Evolutionary conservation across 2,797 vertebrate genomes (phyloP).

Genomic region (Spea hammondii): DNA sequence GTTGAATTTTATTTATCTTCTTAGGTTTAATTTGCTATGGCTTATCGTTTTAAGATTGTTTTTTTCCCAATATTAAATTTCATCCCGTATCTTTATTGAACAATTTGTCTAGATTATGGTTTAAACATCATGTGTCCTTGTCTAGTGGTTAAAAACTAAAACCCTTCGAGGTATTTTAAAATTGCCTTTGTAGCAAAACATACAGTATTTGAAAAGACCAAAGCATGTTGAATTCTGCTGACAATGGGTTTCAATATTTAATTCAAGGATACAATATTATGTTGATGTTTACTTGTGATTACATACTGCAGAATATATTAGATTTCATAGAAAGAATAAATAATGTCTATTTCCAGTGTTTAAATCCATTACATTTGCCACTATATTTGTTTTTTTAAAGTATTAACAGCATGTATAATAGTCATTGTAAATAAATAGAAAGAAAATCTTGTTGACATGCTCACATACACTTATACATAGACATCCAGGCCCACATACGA

Average conservation of each 20-base stretch:
- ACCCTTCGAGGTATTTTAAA: not conserved
- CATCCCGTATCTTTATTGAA: slow-evolving; percentile 8
- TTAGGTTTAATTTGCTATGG: not conserved
- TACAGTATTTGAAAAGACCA: not conserved
- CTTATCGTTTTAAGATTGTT: not conserved
- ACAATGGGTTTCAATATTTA: slow-evolving; percentile 1
- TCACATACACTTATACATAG: too few relatives aligned
- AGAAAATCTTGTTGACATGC: too few relatives aligned
- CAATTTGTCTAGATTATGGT: slow-evolving; percentile 2
- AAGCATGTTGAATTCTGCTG: not conserved
- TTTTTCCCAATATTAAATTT: not conserved
- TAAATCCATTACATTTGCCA: too few relatives aligned
- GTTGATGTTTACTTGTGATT: not conserved
- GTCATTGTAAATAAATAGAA: too few relatives aligned
- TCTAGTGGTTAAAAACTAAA: not conserved
- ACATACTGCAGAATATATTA: not conserved
- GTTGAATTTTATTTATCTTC: slow-evolving; percentile 7
- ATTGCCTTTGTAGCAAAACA: slow-evolving; percentile 5
- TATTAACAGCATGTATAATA: too few relatives aligned
- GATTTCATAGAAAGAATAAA: too few relatives aligned
- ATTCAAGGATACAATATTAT: not conserved
- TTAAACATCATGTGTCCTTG: slow-evolving; percentile 4
- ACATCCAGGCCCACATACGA: too few relatives aligned
- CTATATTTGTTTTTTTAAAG: too few relatives aligned
- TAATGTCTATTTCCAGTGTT: too few relatives aligned